These are phyloP conservation scores for Terebella lapidaria DNA, from an alignment of 2,888 invertebrate genomes.

Conservation along the genomic window DNA sequence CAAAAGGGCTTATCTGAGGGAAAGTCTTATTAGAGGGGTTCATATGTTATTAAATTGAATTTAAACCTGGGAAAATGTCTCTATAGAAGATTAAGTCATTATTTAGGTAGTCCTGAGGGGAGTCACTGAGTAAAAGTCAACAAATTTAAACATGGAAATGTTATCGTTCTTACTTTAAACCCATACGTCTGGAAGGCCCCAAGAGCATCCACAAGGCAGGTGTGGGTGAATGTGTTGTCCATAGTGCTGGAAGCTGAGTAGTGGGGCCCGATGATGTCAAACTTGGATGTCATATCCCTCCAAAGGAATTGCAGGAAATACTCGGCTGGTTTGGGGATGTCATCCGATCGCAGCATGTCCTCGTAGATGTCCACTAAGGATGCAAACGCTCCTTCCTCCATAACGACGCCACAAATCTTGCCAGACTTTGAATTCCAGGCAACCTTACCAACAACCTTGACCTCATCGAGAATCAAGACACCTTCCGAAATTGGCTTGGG, in stretches of 20 bases:
- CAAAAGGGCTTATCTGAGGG: too few relatives aligned
- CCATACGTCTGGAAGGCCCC: too few relatives aligned
- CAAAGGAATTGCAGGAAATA: neutral
- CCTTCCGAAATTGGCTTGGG: neutral
- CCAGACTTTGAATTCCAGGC: slow-evolving; percentile 1
- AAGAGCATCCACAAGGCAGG: too few relatives aligned
- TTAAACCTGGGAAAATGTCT: too few relatives aligned
- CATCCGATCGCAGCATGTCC: neutral
- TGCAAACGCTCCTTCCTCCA: neutral
- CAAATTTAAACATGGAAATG: too few relatives aligned
- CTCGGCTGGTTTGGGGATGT: neutral
- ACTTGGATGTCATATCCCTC: neutral
- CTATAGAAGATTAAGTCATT: too few relatives aligned
- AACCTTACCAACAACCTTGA: slow-evolving; percentile 1
- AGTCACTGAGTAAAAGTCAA: too few relatives aligned
- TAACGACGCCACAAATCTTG: neutral
- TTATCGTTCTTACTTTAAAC: too few relatives aligned
- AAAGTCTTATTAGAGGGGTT: too few relatives aligned
- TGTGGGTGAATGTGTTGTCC: too few relatives aligned
- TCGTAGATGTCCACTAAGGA: neutral
- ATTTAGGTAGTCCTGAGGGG: too few relatives aligned
- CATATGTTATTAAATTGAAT: too few relatives aligned
- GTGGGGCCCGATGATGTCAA: slow-evolving; percentile 1
- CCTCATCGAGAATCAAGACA: slow-evolving; percentile 1
- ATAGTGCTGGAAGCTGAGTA: neutral